phyloP scores from a whole-genome alignment of 2,113 vertebrate species.

The Piaya cayana region DNA sequence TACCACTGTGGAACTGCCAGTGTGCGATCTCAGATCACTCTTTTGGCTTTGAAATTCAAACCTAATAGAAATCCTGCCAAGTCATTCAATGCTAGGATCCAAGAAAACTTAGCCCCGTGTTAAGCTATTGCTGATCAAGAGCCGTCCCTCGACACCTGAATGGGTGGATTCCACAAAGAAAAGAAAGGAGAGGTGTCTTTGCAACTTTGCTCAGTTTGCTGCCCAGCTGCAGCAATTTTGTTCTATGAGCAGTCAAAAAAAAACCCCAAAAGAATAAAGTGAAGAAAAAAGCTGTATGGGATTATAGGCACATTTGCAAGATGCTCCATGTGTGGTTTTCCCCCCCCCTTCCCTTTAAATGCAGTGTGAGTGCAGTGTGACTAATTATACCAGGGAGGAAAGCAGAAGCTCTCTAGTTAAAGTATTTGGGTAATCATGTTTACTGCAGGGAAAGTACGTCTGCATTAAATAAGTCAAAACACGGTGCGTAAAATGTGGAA shows the following conservation, averaged over 20 bases:
- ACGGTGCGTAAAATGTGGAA: constrained; percentile 74
- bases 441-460: constrained; percentile 78
- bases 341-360: constrained; percentile 42
- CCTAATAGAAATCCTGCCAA: constrained; percentile 76
- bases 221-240: constrained; percentile 63
- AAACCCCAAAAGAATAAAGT: constrained; percentile 72
- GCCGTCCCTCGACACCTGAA: constrained; percentile 60
- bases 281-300: constrained; percentile 74
- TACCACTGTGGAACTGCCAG: constrained; percentile 76
- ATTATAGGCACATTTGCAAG: constrained; percentile 74
- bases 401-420: constrained; percentile 80
- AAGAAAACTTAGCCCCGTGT: constrained; percentile 69
- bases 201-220: constrained; percentile 66
- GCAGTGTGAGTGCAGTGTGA: constrained; percentile 78
- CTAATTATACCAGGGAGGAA: constrained; percentile 78
- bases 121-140: constrained; percentile 64
- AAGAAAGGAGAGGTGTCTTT: constrained; percentile 32
- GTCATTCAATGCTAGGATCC: constrained; percentile 69
- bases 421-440: constrained; percentile 83
- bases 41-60: constrained; percentile 77
- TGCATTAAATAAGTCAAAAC: constrained; percentile 87
- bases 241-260: constrained; percentile 56
- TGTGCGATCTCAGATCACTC: constrained; percentile 76
- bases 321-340: constrained; percentile 66
- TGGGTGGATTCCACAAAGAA: constrained; percentile 56